Conservation (phyloP, 2,888 invertebrate species). For the Erynnis tages region DNA sequence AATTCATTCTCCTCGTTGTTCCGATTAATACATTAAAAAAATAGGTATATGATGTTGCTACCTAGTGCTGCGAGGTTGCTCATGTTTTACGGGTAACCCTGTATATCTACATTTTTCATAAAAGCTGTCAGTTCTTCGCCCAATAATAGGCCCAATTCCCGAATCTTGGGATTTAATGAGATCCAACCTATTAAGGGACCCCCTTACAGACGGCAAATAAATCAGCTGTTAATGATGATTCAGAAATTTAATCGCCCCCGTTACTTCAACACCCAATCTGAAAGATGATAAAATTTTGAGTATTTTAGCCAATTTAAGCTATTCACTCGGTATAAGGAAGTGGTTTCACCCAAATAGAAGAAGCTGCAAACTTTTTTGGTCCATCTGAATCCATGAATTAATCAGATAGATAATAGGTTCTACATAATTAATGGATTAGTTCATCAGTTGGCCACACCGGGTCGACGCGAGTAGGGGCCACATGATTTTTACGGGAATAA, state of each 20-base stretch:
- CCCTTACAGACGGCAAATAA: conserved; percentile 24
- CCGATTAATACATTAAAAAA: no score
- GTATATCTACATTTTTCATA: no score
- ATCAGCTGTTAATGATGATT: conserved; percentile 31
- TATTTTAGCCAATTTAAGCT: conserved; percentile 34
- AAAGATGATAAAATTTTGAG: conserved; percentile 33
- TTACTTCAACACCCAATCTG: conserved; percentile 29
- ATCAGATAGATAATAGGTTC: neutral
- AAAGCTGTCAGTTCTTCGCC: no score
- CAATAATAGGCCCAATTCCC: no score
- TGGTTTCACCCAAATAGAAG: no score
- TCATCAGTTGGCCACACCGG: neutral
- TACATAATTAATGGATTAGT: conserved; percentile 18
- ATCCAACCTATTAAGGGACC: conserved; percentile 17
- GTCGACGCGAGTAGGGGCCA: neutral
- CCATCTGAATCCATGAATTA: neutral
- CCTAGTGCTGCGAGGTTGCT: no score
- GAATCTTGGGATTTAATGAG: no score
- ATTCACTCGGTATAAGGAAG: no score
- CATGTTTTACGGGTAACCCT: no score
- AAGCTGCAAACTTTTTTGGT: no score
- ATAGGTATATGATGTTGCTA: no score
- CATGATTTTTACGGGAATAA: neutral
- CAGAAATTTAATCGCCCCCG: conserved; percentile 30
- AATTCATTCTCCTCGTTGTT: no score